Evolutionary conservation across 2,888 invertebrate species (phyloP).

Genomic region (Meganola albula): DNA sequence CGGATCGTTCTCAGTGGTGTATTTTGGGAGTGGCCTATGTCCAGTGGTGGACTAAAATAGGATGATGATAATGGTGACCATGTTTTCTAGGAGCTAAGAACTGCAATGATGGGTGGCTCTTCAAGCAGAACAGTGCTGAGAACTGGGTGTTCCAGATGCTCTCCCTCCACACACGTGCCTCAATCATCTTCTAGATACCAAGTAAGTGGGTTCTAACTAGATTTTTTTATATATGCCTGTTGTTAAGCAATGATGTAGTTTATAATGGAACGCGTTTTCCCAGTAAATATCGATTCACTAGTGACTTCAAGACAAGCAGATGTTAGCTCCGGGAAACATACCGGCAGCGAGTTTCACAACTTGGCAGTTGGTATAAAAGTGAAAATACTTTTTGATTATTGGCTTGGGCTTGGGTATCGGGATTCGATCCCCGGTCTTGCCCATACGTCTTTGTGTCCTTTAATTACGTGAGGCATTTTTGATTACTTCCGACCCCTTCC

Average conservation of each 20-base stretch:
- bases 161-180: slow-evolving; percentile 86
- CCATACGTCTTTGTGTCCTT: no score
- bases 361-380: neutral
- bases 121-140: slow-evolving; percentile 89
- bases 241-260: neutral
- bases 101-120: slow-evolving; percentile 90
- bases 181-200: slow-evolving; percentile 74
- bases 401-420: no score
- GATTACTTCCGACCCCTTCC: no score
- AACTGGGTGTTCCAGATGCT: slow-evolving; percentile 86
- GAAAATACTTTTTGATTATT: neutral
- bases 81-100: slow-evolving; percentile 86
- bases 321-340: neutral
- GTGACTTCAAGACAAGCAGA: neutral
- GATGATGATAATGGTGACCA: no score
- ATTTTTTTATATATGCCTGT: slow-evolving; percentile 1
- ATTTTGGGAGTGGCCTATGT: no score
- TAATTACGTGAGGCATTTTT: no score
- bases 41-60: no score
- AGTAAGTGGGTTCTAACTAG: slow-evolving; percentile 27
- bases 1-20: no score
- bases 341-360: neutral
- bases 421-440: no score
- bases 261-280: neutral
- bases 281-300: neutral